Conservation (phyloP, 1,140 invertebrate genomes). For the Platyscapa corneri region DNA sequence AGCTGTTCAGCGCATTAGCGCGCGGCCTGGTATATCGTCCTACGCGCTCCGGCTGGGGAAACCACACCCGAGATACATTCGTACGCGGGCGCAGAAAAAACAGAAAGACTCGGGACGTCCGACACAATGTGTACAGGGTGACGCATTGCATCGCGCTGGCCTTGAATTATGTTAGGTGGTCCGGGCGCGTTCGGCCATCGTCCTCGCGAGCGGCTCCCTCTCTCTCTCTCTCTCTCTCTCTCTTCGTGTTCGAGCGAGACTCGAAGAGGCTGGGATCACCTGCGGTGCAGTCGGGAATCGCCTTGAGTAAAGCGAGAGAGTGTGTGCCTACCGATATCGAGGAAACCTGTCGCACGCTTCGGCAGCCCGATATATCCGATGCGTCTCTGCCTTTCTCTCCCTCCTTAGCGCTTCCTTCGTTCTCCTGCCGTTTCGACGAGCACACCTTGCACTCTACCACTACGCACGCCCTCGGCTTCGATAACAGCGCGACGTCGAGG, state of each 20-base stretch:
- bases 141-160: slow-evolving; percentile 29
- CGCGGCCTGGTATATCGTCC: slow-evolving; percentile 40
- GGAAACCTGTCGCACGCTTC: slow-evolving; percentile 40
- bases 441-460: slow-evolving; percentile 2
- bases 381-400: neutral
- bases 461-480: neutral
- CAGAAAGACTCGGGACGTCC: slow-evolving; percentile 9
- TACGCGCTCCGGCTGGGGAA: slow-evolving; percentile 25
- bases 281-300: slow-evolving; percentile 17
- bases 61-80: slow-evolving; percentile 40
- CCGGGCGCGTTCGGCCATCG: slow-evolving; percentile 11
- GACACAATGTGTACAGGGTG: slow-evolving; percentile 34
- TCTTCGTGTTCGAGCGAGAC: neutral
- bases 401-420: neutral
- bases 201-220: neutral
- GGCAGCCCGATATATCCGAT: slow-evolving; percentile 5
- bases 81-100: neutral
- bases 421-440: neutral
- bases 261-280: slow-evolving; percentile 30
- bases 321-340: slow-evolving; percentile 33
- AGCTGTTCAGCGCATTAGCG: slow-evolving; percentile 26
- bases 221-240: no score
- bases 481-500: slow-evolving; percentile 17
- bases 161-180: slow-evolving; percentile 44
- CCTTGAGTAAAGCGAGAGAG: neutral